Evolutionary conservation across 2,888 invertebrate species (phyloP).

Genomic region (Stenchaetothrips biformis): DNA sequence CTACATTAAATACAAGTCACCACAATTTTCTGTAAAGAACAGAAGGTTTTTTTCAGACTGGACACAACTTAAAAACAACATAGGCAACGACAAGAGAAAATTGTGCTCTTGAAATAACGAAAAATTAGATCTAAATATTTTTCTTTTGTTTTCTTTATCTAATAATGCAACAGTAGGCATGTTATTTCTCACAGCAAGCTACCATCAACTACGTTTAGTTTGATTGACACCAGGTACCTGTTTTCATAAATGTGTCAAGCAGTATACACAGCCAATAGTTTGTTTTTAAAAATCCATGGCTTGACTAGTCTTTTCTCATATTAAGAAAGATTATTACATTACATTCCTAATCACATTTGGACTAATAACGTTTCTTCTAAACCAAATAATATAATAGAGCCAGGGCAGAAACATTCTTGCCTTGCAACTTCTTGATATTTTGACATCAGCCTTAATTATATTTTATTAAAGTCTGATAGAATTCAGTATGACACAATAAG

Average conservation of each 20-base stretch:
- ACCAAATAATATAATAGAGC: too few species aligned
- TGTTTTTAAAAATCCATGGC: not conserved
- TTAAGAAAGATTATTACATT: not conserved
- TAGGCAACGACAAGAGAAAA: not conserved
- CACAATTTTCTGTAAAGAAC: too few species aligned
- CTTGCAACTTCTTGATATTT: too few species aligned
- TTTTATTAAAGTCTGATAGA: too few species aligned
- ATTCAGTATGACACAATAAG: too few species aligned
- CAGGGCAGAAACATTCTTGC: too few species aligned
- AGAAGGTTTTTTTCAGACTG: not conserved
- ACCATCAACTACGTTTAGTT: slow-evolving; percentile 5
- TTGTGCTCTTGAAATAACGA: slow-evolving; percentile 9
- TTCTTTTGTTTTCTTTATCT: not conserved
- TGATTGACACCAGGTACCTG: slow-evolving; percentile 22
- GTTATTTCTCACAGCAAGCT: not conserved
- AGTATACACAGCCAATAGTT: slow-evolving; percentile 8
- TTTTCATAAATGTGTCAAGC: slow-evolving; percentile 5
- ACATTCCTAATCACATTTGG: not conserved
- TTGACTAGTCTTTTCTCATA: slow-evolving; percentile 10
- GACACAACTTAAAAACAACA: not conserved
- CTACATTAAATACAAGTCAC: too few species aligned
- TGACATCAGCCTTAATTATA: too few species aligned
- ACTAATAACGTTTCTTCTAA: too few species aligned
- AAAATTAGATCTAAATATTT: slow-evolving; percentile 2
- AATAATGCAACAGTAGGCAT: not conserved